Evolutionary conservation across 2,797 vertebrate species (phyloP).

Genomic region (Meriones psammophilus): DNA sequence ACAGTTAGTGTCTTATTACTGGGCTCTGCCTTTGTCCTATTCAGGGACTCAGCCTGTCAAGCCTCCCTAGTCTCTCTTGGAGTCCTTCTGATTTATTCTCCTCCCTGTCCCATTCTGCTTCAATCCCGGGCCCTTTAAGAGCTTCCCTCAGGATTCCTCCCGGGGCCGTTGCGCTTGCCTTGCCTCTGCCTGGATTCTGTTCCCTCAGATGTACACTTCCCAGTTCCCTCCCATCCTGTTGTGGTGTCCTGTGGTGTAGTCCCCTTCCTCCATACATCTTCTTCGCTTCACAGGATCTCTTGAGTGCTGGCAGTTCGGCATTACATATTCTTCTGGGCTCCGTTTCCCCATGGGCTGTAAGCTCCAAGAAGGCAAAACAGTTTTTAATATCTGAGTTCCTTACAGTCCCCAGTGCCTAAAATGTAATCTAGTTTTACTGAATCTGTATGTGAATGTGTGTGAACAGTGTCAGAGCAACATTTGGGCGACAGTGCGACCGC

Average conservation of each 20-base stretch:
- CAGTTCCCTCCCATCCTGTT: not conserved
- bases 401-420: not conserved
- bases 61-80: not conserved
- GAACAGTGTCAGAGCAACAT: not conserved
- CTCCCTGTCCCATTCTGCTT: not conserved
- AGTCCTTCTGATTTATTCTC: not conserved
- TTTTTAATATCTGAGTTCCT: slow-evolving; percentile 3
- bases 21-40: not conserved
- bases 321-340: not conserved
- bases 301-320: not conserved
- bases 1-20: not conserved
- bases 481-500: not conserved
- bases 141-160: not conserved
- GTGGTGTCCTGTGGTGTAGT: not conserved
- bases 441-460: not conserved
- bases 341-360: slow-evolving; percentile 1
- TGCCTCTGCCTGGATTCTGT: not conserved
- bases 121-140: not conserved
- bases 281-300: not conserved
- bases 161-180: not conserved
- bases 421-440: not conserved
- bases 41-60: not conserved
- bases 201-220: not conserved
- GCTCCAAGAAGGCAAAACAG: not conserved
- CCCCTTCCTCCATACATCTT: not conserved